phyloP scores from a whole-genome alignment of 2,888 invertebrate genomes.

The Stegana nigrithorax region DNA sequence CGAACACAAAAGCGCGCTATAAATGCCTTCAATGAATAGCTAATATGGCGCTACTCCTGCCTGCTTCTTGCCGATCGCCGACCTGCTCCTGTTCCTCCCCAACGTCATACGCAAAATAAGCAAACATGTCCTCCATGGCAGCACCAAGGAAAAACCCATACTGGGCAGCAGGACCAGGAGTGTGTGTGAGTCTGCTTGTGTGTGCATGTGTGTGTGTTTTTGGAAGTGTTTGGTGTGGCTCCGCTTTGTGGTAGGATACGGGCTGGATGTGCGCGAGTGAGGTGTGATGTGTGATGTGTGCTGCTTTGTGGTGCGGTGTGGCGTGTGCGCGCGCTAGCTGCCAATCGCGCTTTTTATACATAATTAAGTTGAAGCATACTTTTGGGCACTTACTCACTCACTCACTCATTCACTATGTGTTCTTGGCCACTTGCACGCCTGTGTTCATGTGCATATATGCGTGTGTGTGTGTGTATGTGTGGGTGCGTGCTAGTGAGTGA shows the following conservation, averaged over 20 bases:
- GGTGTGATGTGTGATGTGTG: no score
- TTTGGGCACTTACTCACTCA: neutral
- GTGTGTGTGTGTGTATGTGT: neutral
- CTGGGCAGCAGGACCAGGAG: no score
- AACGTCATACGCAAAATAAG: neutral
- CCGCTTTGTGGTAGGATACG: no score
- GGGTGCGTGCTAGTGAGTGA: neutral
- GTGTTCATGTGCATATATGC: neutral
- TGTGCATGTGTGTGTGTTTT: no score
- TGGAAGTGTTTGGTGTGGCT: no score
- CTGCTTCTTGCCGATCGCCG: no score
- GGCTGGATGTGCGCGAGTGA: no score
- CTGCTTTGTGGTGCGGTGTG: neutral
- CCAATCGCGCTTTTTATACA: neutral
- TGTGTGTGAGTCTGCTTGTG: no score
- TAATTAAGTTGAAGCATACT: constrained; percentile 13
- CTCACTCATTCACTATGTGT: neutral
- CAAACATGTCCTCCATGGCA: no score
- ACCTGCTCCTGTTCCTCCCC: neutral
- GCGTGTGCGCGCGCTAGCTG: neutral
- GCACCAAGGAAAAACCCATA: no score
- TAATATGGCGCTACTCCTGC: constrained; percentile 8
- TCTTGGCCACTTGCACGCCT: neutral
- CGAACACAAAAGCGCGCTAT: constrained; percentile 49
- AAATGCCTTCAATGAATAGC: constrained; percentile 33